Conservation (phyloP, 2,113 vertebrate genomes). For the Callipepla squamata region DNA sequence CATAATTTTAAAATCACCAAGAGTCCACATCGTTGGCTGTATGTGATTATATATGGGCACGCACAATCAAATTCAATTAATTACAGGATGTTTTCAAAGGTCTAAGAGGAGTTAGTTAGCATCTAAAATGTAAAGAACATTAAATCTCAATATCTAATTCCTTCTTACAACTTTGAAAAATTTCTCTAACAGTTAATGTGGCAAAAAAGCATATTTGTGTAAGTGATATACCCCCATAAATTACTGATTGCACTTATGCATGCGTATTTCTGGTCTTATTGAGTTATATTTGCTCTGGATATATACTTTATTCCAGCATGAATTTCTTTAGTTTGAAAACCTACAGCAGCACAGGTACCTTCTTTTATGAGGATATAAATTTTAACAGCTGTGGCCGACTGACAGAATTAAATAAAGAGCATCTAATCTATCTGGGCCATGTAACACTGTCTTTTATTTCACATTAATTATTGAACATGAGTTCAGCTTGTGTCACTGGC, state of each 20-base stretch:
- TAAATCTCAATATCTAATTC: not conserved
- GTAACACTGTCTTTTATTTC: constrained; percentile 30
- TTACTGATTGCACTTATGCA: not conserved
- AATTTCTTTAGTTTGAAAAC: not conserved
- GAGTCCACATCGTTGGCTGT: not conserved
- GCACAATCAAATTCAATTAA: not conserved
- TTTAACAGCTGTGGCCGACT: constrained; percentile 18
- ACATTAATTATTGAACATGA: not conserved
- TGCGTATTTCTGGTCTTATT: not conserved
- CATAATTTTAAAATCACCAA: not conserved
- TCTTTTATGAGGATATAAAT: not conserved
- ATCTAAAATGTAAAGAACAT: not conserved
- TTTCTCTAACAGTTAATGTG: not conserved
- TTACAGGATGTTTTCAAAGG: not conserved
- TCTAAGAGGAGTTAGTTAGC: not conserved
- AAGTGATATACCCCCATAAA: not conserved
- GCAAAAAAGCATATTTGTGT: not conserved
- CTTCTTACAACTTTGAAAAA: not conserved
- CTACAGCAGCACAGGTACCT: not conserved
- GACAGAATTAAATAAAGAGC: not conserved
- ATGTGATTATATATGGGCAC: not conserved
- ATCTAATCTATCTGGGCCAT: constrained; percentile 2
- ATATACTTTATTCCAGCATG: not conserved
- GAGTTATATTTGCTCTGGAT: not conserved
- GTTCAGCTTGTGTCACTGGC: not conserved